A percentile compares a stretch with the other conserved stretches of the same genome.
These are phyloP conservation scores for Cancer borealis DNA, from an alignment of 2,888 invertebrate genomes.

Conservation along the genomic window DNA sequence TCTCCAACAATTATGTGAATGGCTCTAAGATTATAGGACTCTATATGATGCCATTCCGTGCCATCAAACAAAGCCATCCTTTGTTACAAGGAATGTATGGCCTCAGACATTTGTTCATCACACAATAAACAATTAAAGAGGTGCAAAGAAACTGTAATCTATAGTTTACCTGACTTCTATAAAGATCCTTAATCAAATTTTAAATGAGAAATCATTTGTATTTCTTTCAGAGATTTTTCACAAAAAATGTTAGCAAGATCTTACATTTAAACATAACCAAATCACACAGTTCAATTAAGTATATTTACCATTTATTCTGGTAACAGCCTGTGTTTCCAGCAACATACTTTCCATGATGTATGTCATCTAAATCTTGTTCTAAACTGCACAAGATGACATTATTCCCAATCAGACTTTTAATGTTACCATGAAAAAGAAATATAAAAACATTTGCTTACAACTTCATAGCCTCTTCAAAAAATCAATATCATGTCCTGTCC, in stretches of 20 bases:
- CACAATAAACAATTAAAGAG: background rate
- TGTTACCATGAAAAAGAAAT: background rate
- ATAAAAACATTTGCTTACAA: background rate
- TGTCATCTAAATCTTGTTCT: background rate
- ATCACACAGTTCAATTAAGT: background rate
- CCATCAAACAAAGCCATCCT: background rate
- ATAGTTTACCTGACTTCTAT: too few species aligned
- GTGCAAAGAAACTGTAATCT: background rate
- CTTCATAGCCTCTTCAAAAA: conserved; percentile 1
- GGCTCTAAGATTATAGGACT: too few species aligned
- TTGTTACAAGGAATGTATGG: background rate
- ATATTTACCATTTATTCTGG: background rate
- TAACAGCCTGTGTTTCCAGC: background rate
- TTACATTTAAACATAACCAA: background rate
- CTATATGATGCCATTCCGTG: background rate
- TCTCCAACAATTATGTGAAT: too few species aligned
- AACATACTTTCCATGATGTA: background rate
- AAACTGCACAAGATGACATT: background rate
- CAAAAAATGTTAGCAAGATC: background rate
- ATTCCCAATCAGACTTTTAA: background rate
- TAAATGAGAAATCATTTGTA: too few species aligned
- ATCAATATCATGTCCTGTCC: background rate
- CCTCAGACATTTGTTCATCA: background rate
- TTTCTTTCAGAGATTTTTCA: background rate
- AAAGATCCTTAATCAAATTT: too few species aligned